Conservation (phyloP, 64 coral and sea anemone species). For the Astreopora myriophthalma region DNA sequence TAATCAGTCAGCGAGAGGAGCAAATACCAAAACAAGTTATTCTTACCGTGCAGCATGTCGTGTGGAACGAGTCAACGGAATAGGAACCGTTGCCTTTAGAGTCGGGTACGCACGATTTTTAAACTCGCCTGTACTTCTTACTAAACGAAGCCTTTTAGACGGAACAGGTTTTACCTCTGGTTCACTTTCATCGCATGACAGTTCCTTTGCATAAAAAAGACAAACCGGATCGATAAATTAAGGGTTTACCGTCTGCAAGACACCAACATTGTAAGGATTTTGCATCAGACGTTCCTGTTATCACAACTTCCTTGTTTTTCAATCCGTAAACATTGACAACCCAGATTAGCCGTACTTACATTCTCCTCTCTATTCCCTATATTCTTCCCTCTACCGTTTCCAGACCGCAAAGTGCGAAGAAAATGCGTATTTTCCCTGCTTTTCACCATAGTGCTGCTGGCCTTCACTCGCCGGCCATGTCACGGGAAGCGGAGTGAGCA, state of each 20-base stretch:
- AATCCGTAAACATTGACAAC: background rate
- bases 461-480: no score
- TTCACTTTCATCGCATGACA: constrained; percentile 50
- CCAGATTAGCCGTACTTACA: background rate
- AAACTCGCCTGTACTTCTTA: constrained; percentile 10
- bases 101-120: background rate
- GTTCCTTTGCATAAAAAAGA: background rate
- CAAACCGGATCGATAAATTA: background rate
- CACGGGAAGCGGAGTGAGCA: no score
- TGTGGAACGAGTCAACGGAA: constrained; percentile 29
- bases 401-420: constrained; percentile 21
- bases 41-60: background rate
- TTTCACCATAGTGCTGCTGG: no score
- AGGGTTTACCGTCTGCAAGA: background rate
- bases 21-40: background rate
- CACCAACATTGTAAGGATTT: background rate
- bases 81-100: background rate
- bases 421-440: background rate
- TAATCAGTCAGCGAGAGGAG: background rate
- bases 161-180: constrained; percentile 36
- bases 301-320: background rate
- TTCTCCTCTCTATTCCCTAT: constrained; percentile 37
- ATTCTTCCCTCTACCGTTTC: constrained; percentile 39
- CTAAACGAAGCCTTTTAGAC: constrained; percentile 27
- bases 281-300: background rate